A percentile compares a stretch with the other conserved stretches of the same genome.
phyloP scores from a whole-genome alignment of 53 echinoderm and acorn worm species.

The Crossaster papposus region DNA sequence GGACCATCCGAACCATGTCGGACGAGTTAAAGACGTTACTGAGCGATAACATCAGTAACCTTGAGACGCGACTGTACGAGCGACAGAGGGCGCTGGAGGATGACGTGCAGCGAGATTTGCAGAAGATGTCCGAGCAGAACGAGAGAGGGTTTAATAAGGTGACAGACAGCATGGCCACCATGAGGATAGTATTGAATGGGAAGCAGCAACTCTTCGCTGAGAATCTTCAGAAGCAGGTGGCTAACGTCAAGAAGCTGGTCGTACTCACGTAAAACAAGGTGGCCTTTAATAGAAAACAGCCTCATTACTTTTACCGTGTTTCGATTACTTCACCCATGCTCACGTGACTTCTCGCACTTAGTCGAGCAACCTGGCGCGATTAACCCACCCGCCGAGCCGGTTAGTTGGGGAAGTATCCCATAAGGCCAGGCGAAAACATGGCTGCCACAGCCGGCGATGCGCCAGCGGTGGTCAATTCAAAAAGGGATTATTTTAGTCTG shows the following conservation, averaged over 20 bases:
- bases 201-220: conserved; percentile 65
- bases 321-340: too few species aligned
- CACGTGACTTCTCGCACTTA: too few species aligned
- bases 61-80: conserved; percentile 18
- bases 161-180: conserved; percentile 55
- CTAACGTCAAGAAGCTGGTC: conserved; percentile 64
- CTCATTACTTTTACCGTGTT: too few species aligned
- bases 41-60: neutral
- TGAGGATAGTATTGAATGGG: conserved; percentile 56
- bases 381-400: too few species aligned
- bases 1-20: conserved; percentile 25
- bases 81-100: neutral
- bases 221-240: conserved; percentile 62
- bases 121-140: conserved; percentile 23
- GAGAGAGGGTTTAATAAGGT: conserved; percentile 51
- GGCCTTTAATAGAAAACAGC: too few species aligned
- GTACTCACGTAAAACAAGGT: conserved; percentile 54
- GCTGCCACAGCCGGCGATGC: too few species aligned
- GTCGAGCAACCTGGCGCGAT: too few species aligned
- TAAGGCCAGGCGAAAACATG: too few species aligned
- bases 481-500: too few species aligned
- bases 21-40: conserved; percentile 34
- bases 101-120: conserved; percentile 18
- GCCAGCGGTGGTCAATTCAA: too few species aligned
- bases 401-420: too few species aligned